Conservation (phyloP, 2,888 invertebrate species). For the Tuta absoluta region DNA sequence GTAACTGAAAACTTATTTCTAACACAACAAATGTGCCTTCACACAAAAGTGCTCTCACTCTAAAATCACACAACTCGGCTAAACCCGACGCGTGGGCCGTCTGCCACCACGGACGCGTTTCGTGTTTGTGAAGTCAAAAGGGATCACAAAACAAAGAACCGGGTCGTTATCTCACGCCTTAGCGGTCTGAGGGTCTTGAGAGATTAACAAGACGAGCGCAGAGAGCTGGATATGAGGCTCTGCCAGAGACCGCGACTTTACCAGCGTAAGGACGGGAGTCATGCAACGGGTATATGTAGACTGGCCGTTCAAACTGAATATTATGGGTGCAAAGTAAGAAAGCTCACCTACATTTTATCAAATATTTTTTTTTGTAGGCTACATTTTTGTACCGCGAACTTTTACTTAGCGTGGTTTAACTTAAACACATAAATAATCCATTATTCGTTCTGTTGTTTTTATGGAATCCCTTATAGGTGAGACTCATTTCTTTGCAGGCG, state of each 20-base stretch:
- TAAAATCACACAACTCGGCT: neutral
- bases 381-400: too few species aligned
- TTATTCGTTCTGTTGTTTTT: too few species aligned
- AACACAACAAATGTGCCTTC: slow-evolving; percentile 10
- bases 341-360: too few species aligned
- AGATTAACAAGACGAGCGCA: slow-evolving; percentile 28
- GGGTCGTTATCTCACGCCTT: slow-evolving; percentile 44
- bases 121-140: slow-evolving; percentile 44
- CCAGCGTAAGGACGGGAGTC: neutral
- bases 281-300: neutral
- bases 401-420: too few species aligned
- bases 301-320: neutral
- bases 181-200: slow-evolving; percentile 33
- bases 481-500: too few species aligned
- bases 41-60: neutral
- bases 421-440: too few species aligned
- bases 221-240: slow-evolving; percentile 18
- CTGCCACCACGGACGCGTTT: slow-evolving; percentile 38
- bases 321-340: too few species aligned
- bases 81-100: slow-evolving; percentile 1
- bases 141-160: slow-evolving; percentile 50
- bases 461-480: too few species aligned
- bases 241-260: slow-evolving; percentile 4
- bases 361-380: neutral
- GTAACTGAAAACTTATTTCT: neutral